phyloP scores from a whole-genome alignment of 2,797 vertebrate species.

The Gobionotothen gibberifrons region DNA sequence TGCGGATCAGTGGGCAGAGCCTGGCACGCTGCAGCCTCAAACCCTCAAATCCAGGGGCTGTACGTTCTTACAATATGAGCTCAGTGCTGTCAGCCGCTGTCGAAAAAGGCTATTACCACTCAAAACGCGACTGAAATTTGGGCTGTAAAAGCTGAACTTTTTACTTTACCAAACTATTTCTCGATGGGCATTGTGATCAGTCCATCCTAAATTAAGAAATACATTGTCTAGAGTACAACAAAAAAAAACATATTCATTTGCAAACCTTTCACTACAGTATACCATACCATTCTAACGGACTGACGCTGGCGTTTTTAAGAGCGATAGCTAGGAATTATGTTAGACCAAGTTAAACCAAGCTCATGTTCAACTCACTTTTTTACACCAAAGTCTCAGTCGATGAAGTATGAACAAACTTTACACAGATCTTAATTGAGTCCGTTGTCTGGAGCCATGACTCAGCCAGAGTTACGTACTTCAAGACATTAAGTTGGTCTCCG shows the following conservation, averaged over 20 bases:
- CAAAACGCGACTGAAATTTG: no score
- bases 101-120: not conserved
- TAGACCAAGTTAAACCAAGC: no score
- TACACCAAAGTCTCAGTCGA: not conserved
- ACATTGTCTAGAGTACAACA: not conserved
- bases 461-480: not conserved
- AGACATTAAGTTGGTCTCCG: not conserved
- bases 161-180: not conserved
- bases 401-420: no score
- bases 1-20: constrained; percentile 9
- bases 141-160: not conserved
- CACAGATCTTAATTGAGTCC: not conserved
- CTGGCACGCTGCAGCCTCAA: not conserved
- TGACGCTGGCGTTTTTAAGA: not conserved
- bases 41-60: not conserved
- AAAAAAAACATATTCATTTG: not conserved
- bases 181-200: not conserved
- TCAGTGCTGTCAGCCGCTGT: not conserved
- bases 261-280: not conserved
- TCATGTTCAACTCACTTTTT: not conserved
- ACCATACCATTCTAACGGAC: not conserved
- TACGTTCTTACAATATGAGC: not conserved
- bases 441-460: no score
- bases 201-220: no score
- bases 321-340: not conserved